Conservation (phyloP, 2,888 invertebrate species). For the Meloe dianella region DNA sequence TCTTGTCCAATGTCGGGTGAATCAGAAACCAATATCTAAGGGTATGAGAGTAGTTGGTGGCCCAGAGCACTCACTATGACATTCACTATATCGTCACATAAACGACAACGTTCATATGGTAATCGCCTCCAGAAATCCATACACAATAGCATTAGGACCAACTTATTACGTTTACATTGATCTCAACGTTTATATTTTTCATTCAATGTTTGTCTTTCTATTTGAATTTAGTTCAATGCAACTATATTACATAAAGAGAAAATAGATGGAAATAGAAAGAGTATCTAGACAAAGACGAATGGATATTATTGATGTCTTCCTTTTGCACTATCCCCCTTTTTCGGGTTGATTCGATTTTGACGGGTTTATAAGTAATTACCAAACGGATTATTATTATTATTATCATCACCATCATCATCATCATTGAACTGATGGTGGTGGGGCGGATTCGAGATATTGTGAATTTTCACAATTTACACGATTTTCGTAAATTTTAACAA, state of each 20-base stretch:
- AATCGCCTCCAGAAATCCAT: constrained; percentile 60
- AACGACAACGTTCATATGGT: constrained; percentile 56
- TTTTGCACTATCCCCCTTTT: constrained; percentile 8
- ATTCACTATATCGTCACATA: constrained; percentile 43
- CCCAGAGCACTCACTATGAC: constrained; percentile 48
- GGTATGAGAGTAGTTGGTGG: constrained; percentile 50
- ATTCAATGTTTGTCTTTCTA: constrained; percentile 59
- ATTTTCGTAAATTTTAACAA: background rate
- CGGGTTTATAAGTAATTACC: constrained; percentile 43
- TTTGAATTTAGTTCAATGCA: constrained; percentile 56
- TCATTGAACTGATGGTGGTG: background rate
- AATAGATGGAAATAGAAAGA: constrained; percentile 24
- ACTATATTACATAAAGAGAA: constrained; percentile 11
- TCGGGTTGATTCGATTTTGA: constrained; percentile 43
- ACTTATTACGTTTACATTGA: constrained; percentile 62
- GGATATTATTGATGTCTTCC: constrained; percentile 8
- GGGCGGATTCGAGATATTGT: background rate
- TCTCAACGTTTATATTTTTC: constrained; percentile 61
- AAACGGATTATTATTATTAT: background rate
- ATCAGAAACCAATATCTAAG: constrained; percentile 60
- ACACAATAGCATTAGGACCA: constrained; percentile 60
- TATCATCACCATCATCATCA: no score
- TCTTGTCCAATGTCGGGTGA: constrained; percentile 58
- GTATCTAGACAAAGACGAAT: background rate
- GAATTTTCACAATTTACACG: background rate